Evolutionary conservation across 1,140 invertebrate genomes (phyloP).

Genomic region (Zaprionus ghesquierei): DNA sequence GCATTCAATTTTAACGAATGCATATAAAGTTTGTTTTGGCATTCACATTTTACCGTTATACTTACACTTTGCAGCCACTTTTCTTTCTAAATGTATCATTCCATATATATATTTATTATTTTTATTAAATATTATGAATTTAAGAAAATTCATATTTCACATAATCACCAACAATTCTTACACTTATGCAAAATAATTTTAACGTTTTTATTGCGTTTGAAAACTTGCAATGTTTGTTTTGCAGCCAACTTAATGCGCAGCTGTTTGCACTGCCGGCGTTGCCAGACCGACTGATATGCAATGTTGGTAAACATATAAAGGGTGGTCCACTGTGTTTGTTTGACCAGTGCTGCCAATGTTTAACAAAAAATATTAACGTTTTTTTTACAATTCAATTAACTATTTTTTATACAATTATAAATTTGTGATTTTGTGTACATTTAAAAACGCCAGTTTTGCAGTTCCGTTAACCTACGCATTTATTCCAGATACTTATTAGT

Average conservation of each 20-base stretch:
- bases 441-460: neutral
- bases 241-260: neutral
- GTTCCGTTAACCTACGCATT: slow-evolving; percentile 10
- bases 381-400: neutral
- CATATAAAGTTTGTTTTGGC: neutral
- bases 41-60: no score
- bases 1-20: neutral
- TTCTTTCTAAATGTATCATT: no score
- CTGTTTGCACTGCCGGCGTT: neutral
- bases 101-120: no score
- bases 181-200: neutral
- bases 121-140: neutral
- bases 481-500: slow-evolving; percentile 21
- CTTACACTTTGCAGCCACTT: no score
- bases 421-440: no score
- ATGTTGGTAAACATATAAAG: neutral
- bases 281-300: neutral
- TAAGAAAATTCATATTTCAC: neutral
- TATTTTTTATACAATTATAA: no score
- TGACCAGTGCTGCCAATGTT: neutral
- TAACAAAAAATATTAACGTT: neutral
- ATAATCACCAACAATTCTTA: neutral
- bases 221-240: neutral
- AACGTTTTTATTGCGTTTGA: neutral
- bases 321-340: neutral